Conservation (phyloP, 2,888 invertebrate genomes). For the Noctua fimbriata region DNA sequence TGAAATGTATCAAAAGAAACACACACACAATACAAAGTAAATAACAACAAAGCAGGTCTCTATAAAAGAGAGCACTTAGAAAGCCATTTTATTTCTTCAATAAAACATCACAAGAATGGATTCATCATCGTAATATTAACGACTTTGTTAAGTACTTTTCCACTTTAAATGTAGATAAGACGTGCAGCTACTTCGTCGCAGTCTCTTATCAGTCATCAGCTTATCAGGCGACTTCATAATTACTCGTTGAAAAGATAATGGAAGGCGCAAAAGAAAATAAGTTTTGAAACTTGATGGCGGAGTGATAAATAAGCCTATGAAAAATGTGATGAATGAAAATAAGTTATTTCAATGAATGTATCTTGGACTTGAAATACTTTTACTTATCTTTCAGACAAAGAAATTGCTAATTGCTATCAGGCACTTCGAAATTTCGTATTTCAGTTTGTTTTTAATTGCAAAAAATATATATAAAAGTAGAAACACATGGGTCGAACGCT, state of each 20-base stretch:
- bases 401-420: neutral
- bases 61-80: slow-evolving; percentile 2
- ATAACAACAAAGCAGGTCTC: slow-evolving; percentile 1
- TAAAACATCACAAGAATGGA: slow-evolving; percentile 25
- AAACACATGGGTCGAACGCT: too few species aligned
- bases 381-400: neutral
- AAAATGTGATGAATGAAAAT: neutral
- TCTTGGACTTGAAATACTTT: neutral
- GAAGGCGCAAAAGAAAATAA: slow-evolving; percentile 35
- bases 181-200: slow-evolving; percentile 39
- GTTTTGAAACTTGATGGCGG: slow-evolving; percentile 36
- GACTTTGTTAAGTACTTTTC: slow-evolving; percentile 39
- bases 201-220: slow-evolving; percentile 59
- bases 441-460: too few species aligned
- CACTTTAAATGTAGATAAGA: slow-evolving; percentile 37
- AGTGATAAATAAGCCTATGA: slow-evolving; percentile 11
- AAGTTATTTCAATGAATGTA: neutral
- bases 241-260: slow-evolving; percentile 54
- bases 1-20: slow-evolving; percentile 1
- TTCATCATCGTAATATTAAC: slow-evolving; percentile 24
- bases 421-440: neutral
- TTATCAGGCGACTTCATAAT: slow-evolving; percentile 63
- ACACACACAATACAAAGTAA: slow-evolving; percentile 1
- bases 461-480: too few species aligned
- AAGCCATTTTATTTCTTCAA: slow-evolving; percentile 21